phyloP scores from a whole-genome alignment of 2,888 invertebrate genomes.

The Chrysolina americana region DNA sequence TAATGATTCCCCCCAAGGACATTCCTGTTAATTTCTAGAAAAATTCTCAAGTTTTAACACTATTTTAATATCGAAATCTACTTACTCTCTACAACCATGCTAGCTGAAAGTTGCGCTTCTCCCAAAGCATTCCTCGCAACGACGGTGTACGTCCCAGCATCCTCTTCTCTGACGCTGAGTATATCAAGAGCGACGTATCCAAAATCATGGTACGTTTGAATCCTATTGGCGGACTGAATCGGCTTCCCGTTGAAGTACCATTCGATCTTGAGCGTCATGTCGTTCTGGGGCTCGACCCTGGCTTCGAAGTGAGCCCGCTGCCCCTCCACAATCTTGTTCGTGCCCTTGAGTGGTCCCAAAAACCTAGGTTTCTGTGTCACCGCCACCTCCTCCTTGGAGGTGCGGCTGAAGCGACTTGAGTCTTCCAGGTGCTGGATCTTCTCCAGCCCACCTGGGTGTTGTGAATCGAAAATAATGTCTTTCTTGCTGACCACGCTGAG shows the following conservation, averaged over 20 bases:
- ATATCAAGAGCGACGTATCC: slow-evolving; percentile 98
- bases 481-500: slow-evolving; percentile 88
- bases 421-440: slow-evolving; percentile 94
- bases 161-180: slow-evolving; percentile 91
- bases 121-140: slow-evolving; percentile 93
- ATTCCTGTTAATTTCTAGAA: no score
- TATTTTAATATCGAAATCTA: slow-evolving; percentile 54
- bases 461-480: slow-evolving; percentile 90
- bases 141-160: slow-evolving; percentile 94
- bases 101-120: slow-evolving; percentile 86
- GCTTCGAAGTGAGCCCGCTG: slow-evolving; percentile 96
- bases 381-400: slow-evolving; percentile 78
- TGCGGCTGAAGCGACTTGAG: slow-evolving; percentile 79
- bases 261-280: slow-evolving; percentile 92
- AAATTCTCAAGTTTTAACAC: no score
- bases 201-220: slow-evolving; percentile 95
- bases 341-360: slow-evolving; percentile 90
- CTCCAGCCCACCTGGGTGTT: slow-evolving; percentile 92
- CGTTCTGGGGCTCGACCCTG: slow-evolving; percentile 94
- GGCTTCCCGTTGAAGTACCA: slow-evolving; percentile 98
- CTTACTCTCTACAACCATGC: slow-evolving; percentile 93
- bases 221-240: slow-evolving; percentile 90
- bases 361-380: slow-evolving; percentile 89
- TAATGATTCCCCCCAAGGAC: no score
- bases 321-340: slow-evolving; percentile 93